Evolutionary conservation across 2,797 vertebrate genomes (phyloP).

Genomic region (Prunella strophiata): DNA sequence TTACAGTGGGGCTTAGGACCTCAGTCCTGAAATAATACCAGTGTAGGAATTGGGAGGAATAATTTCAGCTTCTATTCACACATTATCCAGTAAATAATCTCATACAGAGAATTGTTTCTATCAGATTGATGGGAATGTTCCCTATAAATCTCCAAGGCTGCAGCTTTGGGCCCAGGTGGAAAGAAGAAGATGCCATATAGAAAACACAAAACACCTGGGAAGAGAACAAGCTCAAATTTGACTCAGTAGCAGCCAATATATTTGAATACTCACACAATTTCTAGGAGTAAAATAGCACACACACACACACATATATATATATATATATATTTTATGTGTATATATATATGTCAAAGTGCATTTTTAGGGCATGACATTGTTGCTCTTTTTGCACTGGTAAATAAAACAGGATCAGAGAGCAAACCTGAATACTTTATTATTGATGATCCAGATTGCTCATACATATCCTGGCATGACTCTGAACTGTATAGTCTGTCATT

Average conservation of each 20-base stretch:
- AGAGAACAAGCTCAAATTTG: not conserved
- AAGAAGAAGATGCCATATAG: not conserved
- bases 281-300: not conserved
- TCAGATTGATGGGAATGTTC: not conserved
- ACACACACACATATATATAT: too few species aligned
- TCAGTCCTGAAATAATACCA: not conserved
- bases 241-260: not conserved
- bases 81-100: not conserved
- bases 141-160: not conserved
- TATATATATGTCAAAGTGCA: too few species aligned
- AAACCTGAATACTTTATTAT: not conserved
- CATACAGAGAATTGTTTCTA: not conserved
- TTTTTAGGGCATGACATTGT: not conserved
- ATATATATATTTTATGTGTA: too few species aligned
- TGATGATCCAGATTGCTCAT: not conserved
- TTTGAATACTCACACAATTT: not conserved
- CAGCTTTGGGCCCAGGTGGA: not conserved
- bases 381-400: not conserved
- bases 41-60: not conserved
- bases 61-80: not conserved
- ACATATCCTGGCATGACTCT: not conserved
- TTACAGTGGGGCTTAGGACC: not conserved
- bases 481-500: not conserved
- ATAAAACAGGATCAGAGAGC: not conserved
- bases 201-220: not conserved